These are phyloP conservation scores for Phyto melanocephala DNA, from an alignment of 2,888 invertebrate genomes.

Conservation along the genomic window DNA sequence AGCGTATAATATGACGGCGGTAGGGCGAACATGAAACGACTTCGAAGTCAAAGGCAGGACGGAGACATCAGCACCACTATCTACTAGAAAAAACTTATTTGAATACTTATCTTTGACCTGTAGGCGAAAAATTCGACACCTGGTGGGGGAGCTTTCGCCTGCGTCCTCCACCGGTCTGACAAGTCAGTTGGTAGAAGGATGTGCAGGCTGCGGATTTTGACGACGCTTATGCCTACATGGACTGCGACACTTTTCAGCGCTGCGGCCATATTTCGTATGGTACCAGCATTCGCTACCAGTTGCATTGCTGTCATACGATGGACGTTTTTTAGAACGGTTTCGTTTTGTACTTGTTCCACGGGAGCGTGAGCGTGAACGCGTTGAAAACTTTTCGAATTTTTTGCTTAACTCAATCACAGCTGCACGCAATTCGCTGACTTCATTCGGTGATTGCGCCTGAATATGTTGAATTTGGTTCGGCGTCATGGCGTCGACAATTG, in stretches of 20 bases:
- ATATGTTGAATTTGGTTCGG: neutral
- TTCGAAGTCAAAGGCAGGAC: no score
- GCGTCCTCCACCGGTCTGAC: no score
- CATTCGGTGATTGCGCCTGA: neutral
- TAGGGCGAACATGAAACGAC: no score
- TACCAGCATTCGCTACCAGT: conserved; percentile 15
- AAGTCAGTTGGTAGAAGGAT: no score
- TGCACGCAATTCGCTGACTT: conserved; percentile 1
- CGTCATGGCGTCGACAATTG: no score
- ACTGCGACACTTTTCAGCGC: conserved; percentile 18
- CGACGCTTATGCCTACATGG: conserved; percentile 19
- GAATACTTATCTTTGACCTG: no score
- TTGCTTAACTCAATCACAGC: neutral
- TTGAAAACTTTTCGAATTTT: neutral
- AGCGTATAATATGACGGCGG: no score
- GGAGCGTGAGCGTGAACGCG: neutral
- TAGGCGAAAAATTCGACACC: no score
- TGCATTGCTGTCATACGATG: neutral
- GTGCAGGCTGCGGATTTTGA: neutral
- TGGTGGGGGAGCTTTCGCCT: no score
- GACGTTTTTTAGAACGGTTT: neutral
- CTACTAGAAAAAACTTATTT: no score
- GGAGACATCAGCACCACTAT: no score
- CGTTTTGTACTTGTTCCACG: neutral
- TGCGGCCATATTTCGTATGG: conserved; percentile 15